These are phyloP conservation scores for Bombylius major DNA, from an alignment of 2,888 invertebrate species.

Conservation along the genomic window DNA sequence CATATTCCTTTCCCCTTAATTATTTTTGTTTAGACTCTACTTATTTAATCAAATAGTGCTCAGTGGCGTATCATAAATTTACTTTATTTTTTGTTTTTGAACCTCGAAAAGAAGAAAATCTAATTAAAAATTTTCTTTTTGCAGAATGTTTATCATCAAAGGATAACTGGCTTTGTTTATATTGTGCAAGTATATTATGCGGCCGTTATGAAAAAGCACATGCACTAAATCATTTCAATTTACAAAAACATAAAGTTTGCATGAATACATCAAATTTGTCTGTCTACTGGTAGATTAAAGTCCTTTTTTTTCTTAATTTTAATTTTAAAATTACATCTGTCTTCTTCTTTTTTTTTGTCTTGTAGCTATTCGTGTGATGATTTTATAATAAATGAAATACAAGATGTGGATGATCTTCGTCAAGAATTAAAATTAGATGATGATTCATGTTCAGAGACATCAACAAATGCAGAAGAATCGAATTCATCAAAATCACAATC, in stretches of 20 bases:
- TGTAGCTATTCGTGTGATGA: constrained; percentile 67
- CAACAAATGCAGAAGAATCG: constrained; percentile 17
- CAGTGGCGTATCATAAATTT: too few species aligned
- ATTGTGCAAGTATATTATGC: constrained; percentile 61
- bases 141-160: constrained; percentile 49
- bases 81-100: too few species aligned
- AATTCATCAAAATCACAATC: constrained; percentile 17
- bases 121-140: constrained; percentile 11
- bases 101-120: too few species aligned
- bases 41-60: too few species aligned
- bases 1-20: too few species aligned
- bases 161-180: constrained; percentile 65
- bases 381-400: constrained; percentile 59
- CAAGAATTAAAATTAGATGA: constrained; percentile 36
- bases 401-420: constrained; percentile 46
- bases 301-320: not conserved
- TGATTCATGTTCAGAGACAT: constrained; percentile 30
- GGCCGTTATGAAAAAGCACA: constrained; percentile 67
- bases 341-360: constrained; percentile 21
- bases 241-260: constrained; percentile 54
- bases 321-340: not conserved
- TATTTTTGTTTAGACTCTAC: too few species aligned
- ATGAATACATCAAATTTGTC: constrained; percentile 63
- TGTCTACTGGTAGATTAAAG: constrained; percentile 52
- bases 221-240: constrained; percentile 56